Evolutionary conservation across 2,888 invertebrate genomes (phyloP).

Genomic region (Sesamia inferens): DNA sequence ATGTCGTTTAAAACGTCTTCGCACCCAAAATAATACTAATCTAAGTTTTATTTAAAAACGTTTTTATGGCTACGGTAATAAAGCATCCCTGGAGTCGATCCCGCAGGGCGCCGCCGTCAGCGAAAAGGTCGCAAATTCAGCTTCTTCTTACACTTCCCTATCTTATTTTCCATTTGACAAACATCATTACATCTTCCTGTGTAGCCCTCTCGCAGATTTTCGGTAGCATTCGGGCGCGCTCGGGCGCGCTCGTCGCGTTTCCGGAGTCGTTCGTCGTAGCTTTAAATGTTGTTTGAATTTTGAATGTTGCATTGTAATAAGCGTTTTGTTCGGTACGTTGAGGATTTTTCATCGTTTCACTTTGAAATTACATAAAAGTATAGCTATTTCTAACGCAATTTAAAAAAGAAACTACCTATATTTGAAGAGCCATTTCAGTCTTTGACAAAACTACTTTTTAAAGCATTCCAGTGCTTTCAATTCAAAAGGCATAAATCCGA

Average conservation of each 20-base stretch:
- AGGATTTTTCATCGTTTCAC: conserved; percentile 11
- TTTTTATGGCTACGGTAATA: conserved; percentile 60
- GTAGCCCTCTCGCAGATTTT: conserved; percentile 80
- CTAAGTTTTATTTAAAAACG: conserved; percentile 63
- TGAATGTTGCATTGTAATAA: conserved; percentile 49
- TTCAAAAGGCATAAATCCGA: conserved; percentile 27
- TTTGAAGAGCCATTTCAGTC: background rate
- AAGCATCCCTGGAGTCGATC: conserved; percentile 62
- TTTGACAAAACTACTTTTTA: background rate
- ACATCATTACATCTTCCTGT: conserved; percentile 89
- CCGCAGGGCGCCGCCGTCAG: conserved; percentile 73
- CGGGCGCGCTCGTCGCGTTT: conserved; percentile 77
- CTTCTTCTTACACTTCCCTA: conserved; percentile 87
- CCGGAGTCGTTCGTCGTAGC: conserved; percentile 72
- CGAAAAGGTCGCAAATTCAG: conserved; percentile 85
- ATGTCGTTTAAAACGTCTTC: conserved; percentile 49
- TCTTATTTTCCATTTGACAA: conserved; percentile 90
- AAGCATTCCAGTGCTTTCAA: background rate
- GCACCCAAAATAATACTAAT: conserved; percentile 59
- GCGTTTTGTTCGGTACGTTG: conserved; percentile 44
- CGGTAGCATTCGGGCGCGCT: conserved; percentile 79
- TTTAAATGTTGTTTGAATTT: conserved; percentile 67
- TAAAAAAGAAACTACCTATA: background rate
- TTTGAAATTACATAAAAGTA: background rate
- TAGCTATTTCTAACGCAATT: background rate